Base-by-base conservation (phyloP, 2,113 vertebrate species). In the Lamprologus sp. region DNA sequence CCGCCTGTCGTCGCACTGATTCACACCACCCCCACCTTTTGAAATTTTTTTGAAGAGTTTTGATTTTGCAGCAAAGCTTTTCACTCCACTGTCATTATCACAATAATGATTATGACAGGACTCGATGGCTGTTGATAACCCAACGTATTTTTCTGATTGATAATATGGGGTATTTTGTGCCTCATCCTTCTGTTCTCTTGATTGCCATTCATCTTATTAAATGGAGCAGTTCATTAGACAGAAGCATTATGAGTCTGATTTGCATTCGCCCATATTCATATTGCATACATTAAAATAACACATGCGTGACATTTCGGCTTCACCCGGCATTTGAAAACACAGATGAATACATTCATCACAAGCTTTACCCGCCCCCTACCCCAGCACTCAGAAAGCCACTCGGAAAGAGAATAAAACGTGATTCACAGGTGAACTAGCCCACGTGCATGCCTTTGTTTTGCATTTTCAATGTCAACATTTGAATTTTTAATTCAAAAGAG, bases 221-320 rank as follows among this genome's bases (percentile, higher is more conserved):
- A 92, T 87, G 89, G 84, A 96, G 92, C 89, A 92, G 90, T 91
- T 95, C 94, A 94, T 96, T 93, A 94, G 92, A 91, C 86, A 68
- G 86, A 82, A 51, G 85, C 90, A 89, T 93, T 91, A 90, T 87
- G 93, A 89, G 54, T 92, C 89, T 92, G 84, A 95, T 95, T 95
- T 95, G 94, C 94, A 95, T 93, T 79, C n/a, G 51, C 88, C 90
- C 90, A 90, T 92, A 92, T 96, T 95, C 94, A 95, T 93, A 91
- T 92, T 40, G 94, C 93, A 93, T 92, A 91, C 88, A 94, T 94
- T 93, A 93, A 89, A 90, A 90, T 77, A 92, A 92, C 90, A 95
- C 92, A 75, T 77, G 92, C 88, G 49, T 92, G 94, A 92, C 89
- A 94, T 95, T 94, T 94, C 51, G 14, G 92, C 91, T 92, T 89